Percentiles rank a stretch among this genome's conserved stretches.
These are phyloP conservation scores for Cladorhizidae sp. DNA, from an alignment of 37 sponge, comb jelly and placozoan genomes.

Conservation along the genomic window DNA sequence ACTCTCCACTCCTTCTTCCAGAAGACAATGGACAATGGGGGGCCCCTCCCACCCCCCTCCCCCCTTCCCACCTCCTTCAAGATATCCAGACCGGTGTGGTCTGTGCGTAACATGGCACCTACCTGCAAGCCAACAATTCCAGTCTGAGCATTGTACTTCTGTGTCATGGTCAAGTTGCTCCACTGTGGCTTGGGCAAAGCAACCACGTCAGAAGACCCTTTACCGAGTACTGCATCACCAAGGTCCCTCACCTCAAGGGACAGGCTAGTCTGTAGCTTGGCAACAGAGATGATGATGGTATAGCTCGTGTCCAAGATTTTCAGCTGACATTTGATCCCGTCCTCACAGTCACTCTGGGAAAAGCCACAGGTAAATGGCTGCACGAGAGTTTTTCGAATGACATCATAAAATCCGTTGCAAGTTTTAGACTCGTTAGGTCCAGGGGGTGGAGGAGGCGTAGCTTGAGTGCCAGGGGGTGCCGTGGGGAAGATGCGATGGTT, in stretches of 20 bases:
- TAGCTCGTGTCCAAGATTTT: neutral
- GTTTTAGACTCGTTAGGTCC: neutral
- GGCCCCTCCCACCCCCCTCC: no score
- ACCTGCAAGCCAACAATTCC: neutral
- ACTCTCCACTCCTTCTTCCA: no score
- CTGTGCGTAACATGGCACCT: neutral
- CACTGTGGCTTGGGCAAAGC: constrained; percentile 2
- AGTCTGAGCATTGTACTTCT: neutral
- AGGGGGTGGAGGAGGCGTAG: neutral
- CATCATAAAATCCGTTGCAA: neutral
- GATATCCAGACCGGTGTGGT: no score
- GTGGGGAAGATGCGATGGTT: neutral
- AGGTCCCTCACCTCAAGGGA: neutral
- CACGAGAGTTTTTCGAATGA: neutral
- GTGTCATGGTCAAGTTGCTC: neutral
- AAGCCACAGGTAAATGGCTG: neutral
- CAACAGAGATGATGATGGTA: neutral
- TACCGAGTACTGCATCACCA: neutral
- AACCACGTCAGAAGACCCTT: neutral
- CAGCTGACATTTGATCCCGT: neutral
- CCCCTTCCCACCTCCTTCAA: no score
- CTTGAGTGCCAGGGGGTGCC: neutral
- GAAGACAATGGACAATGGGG: no score
- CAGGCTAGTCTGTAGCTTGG: neutral
- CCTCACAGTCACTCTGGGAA: neutral